These are phyloP conservation scores for Apoda limacodes DNA, from an alignment of 2,888 invertebrate genomes.

Conservation along the genomic window DNA sequence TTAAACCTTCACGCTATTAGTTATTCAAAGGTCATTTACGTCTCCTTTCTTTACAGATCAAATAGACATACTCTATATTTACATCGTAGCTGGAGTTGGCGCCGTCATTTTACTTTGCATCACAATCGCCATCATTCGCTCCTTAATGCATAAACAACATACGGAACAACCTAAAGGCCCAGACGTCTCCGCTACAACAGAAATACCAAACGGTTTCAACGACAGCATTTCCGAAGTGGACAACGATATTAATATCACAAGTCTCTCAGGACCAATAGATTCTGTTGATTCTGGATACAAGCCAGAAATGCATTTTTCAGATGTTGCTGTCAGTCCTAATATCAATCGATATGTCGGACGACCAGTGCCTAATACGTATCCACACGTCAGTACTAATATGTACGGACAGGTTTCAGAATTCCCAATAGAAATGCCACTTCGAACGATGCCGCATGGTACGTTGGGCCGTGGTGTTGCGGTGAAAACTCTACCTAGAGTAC, in stretches of 20 bases:
- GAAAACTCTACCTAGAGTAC: slow-evolving; percentile 56
- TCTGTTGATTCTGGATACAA: slow-evolving; percentile 53
- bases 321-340: slow-evolving; percentile 56
- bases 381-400: slow-evolving; percentile 62
- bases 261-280: slow-evolving; percentile 73
- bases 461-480: slow-evolving; percentile 58
- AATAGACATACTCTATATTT: slow-evolving; percentile 84
- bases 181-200: slow-evolving; percentile 78
- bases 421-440: slow-evolving; percentile 65
- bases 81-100: slow-evolving; percentile 82
- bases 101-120: slow-evolving; percentile 79
- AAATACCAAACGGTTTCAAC: slow-evolving; percentile 84
- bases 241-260: slow-evolving; percentile 81
- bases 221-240: slow-evolving; percentile 90
- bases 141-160: slow-evolving; percentile 75
- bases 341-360: slow-evolving; percentile 62
- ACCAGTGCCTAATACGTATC: slow-evolving; percentile 61
- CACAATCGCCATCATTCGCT: slow-evolving; percentile 76
- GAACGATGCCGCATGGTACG: slow-evolving; percentile 61
- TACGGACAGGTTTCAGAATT: slow-evolving; percentile 65
- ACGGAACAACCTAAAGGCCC: slow-evolving; percentile 76
- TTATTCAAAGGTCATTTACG: too few relatives aligned
- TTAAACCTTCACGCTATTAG: too few relatives aligned
- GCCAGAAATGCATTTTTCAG: slow-evolving; percentile 58
- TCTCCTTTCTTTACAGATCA: slow-evolving; percentile 73